These are phyloP conservation scores for Hippocampus kuda DNA, from an alignment of 2,797 vertebrate species.

Conservation along the genomic window DNA sequence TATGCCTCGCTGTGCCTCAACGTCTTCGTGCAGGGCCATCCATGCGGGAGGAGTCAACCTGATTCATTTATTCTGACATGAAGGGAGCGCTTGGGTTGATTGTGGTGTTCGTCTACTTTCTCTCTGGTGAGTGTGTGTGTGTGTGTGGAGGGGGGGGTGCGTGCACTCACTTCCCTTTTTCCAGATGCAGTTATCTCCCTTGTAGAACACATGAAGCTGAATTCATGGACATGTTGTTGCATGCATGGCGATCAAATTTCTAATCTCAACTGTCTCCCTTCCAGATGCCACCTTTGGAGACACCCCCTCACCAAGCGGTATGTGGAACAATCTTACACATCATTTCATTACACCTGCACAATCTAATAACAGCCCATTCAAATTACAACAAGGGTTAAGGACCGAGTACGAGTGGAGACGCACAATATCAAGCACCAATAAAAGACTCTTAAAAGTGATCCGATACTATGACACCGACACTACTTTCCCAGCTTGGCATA, in stretches of 20 bases:
- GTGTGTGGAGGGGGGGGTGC: constrained; percentile 10
- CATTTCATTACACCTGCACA: neutral
- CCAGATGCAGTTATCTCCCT: constrained; percentile 43
- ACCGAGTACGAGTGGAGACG: neutral
- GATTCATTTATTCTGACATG: constrained; percentile 66
- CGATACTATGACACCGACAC: neutral
- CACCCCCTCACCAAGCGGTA: constrained; percentile 21
- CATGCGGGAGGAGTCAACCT: constrained; percentile 45
- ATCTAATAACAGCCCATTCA: neutral
- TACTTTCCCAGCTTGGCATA: neutral
- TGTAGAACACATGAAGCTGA: constrained; percentile 4
- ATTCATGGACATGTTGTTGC: constrained; percentile 8
- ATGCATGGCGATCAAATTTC: neutral
- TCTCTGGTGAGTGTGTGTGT: constrained; percentile 65
- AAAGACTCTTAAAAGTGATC: neutral
- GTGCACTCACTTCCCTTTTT: constrained; percentile 13
- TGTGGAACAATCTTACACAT: constrained; percentile 13
- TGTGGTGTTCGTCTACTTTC: constrained; percentile 63
- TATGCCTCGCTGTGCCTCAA: constrained; percentile 61
- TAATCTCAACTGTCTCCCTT: constrained; percentile 5
- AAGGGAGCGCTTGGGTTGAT: constrained; percentile 64
- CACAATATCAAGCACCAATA: neutral
- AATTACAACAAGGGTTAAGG: neutral
- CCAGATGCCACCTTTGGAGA: constrained; percentile 41
- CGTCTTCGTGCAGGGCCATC: constrained; percentile 49